A percentile compares a stretch with the other conserved stretches of the same genome.
Conservation (phyloP, 2,888 invertebrate genomes). For the Drosophila anomalata region DNA sequence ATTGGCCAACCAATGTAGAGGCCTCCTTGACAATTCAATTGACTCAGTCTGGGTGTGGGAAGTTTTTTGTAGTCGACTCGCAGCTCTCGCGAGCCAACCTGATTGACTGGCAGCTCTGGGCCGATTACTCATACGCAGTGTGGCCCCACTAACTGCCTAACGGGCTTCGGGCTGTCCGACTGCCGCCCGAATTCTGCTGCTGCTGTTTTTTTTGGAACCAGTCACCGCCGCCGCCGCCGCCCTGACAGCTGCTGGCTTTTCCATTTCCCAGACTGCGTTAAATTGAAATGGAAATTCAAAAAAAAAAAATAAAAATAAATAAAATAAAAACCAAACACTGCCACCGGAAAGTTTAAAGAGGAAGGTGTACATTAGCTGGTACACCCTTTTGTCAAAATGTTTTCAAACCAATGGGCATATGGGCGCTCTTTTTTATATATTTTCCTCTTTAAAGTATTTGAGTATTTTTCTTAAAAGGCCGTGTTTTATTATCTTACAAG, state of each 20-base stretch:
- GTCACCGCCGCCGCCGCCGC: not conserved
- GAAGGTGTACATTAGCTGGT: not conserved
- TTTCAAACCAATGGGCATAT: not conserved
- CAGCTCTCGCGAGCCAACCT: conserved; percentile 34
- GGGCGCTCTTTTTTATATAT: not conserved
- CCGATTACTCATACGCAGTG: conserved; percentile 68
- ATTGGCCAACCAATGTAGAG: conserved; percentile 15
- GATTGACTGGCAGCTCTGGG: conserved; percentile 55
- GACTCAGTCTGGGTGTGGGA: conserved; percentile 38
- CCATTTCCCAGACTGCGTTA: conserved; percentile 5
- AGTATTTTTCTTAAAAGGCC: too few relatives aligned
- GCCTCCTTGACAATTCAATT: conserved; percentile 37
- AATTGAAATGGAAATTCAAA: not conserved
- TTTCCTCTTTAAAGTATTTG: not conserved
- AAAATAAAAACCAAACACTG: not conserved
- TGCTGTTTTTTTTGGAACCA: conserved; percentile 1
- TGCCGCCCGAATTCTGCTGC: too few relatives aligned
- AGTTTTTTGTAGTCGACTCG: conserved; percentile 11
- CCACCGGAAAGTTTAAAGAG: not conserved
- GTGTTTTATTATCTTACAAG: too few relatives aligned
- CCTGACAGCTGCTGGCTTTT: conserved; percentile 8
- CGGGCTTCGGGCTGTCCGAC: not conserved
- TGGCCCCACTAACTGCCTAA: conserved; percentile 48
- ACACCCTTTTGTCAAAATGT: not conserved
- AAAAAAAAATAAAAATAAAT: not conserved